phyloP scores from a whole-genome alignment of 2,888 invertebrate species.

The Coleophora flavipennella region DNA sequence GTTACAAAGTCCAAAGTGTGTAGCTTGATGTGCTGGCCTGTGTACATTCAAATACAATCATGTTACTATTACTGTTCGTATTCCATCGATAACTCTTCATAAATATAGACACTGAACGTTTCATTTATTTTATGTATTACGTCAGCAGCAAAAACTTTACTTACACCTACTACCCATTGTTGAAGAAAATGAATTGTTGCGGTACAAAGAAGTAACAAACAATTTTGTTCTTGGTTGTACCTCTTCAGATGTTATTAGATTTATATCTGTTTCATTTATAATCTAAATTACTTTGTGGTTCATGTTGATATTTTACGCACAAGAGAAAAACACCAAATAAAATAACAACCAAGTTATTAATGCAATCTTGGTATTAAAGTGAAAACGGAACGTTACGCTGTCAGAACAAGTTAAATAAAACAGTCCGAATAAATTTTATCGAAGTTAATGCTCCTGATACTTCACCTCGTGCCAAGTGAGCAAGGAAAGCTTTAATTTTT shows the following conservation, averaged over 20 bases:
- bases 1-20: no score
- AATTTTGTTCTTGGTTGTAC: constrained; percentile 20
- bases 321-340: no score
- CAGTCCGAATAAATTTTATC: no score
- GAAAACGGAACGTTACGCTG: no score
- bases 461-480: no score
- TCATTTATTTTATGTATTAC: background rate
- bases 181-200: background rate
- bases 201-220: background rate
- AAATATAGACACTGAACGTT: background rate
- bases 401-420: no score
- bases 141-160: background rate
- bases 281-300: constrained; percentile 18
- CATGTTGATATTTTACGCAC: background rate
- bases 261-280: constrained; percentile 20
- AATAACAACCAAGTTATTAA: no score
- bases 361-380: no score
- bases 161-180: background rate
- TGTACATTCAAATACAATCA: constrained; percentile 26
- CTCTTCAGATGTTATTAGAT: constrained; percentile 19
- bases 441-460: no score
- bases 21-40: no score
- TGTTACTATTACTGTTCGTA: background rate
- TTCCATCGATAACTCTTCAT: background rate
- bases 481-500: no score